A percentile compares a stretch with the other conserved stretches of the same genome.
Evolutionary conservation across 2,888 invertebrate genomes (phyloP).

Genomic region (Cactoblastis cactorum): DNA sequence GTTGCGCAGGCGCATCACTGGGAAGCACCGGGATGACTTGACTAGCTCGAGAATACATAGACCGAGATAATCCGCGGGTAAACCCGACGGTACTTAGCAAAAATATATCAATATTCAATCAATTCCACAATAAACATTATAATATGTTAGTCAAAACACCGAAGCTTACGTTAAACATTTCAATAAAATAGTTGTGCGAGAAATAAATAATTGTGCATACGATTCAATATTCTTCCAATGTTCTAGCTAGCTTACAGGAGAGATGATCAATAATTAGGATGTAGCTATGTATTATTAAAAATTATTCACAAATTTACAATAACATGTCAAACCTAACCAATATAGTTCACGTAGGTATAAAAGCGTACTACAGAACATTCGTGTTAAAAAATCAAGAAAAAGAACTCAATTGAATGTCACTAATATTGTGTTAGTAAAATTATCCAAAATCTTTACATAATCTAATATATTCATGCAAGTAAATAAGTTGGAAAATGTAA

Average conservation of each 20-base stretch:
- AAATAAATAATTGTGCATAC: conserved; percentile 42
- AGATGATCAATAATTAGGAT: conserved; percentile 30
- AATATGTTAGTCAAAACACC: conserved; percentile 20
- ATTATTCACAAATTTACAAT: conserved; percentile 30
- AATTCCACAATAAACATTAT: conserved; percentile 21
- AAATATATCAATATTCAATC: conserved; percentile 20
- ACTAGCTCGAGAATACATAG: conserved; percentile 4
- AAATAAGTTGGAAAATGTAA: neutral
- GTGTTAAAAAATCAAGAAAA: conserved; percentile 26
- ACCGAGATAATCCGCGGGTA: neutral
- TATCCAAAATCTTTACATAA: conserved; percentile 1
- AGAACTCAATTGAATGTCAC: conserved; percentile 19
- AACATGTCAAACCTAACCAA: conserved; percentile 5
- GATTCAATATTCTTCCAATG: conserved; percentile 35
- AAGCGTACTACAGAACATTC: conserved; percentile 33
- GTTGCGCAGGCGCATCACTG: neutral
- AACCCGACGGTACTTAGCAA: conserved; percentile 15
- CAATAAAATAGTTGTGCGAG: conserved; percentile 37
- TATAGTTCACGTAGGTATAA: conserved; percentile 19
- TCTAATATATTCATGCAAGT: neutral
- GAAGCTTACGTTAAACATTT: conserved; percentile 26
- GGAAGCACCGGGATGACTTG: neutral
- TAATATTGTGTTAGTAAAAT: conserved; percentile 31
- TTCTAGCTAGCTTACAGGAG: conserved; percentile 30
- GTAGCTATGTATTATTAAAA: conserved; percentile 28